Evolutionary conservation across 2,113 vertebrate genomes (phyloP).

Genomic region (Notarius lentiginosus): DNA sequence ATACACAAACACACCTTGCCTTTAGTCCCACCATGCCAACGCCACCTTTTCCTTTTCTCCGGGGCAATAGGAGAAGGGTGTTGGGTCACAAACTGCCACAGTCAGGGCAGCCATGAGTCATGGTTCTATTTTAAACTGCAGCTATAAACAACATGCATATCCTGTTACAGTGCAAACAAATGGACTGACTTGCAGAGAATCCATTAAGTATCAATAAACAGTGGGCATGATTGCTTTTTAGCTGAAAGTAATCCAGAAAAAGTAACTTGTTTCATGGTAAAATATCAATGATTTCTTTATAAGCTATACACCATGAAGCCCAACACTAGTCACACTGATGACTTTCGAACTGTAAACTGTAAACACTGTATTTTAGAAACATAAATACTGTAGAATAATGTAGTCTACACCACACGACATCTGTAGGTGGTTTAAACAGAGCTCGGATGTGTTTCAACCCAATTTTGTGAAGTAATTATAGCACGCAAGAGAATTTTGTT

Average conservation of each 20-base stretch:
- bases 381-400: background rate
- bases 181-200: conserved; percentile 64
- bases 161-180: conserved; percentile 73
- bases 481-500: conserved; percentile 15
- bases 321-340: conserved; percentile 11
- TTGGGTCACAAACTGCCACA: conserved; percentile 66
- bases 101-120: conserved; percentile 69
- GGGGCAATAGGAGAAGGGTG: conserved; percentile 60
- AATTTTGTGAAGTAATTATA: conserved; percentile 22
- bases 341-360: conserved; percentile 14
- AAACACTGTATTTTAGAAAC: background rate
- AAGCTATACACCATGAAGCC: conserved; percentile 14
- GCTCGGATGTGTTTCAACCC: background rate
- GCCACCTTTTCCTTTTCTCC: conserved; percentile 18
- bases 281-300: conserved; percentile 19
- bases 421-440: conserved; percentile 7
- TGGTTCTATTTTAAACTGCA: conserved; percentile 69
- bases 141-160: conserved; percentile 65
- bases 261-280: conserved; percentile 10
- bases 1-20: conserved; percentile 28
- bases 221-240: conserved; percentile 22
- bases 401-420: background rate
- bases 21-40: background rate
- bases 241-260: conserved; percentile 26
- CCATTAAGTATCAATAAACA: conserved; percentile 74